Percentiles rank a stretch among this genome's conserved stretches.
Evolutionary conservation across 2,888 invertebrate genomes (phyloP).

Genomic region (Melipona beecheii): DNA sequence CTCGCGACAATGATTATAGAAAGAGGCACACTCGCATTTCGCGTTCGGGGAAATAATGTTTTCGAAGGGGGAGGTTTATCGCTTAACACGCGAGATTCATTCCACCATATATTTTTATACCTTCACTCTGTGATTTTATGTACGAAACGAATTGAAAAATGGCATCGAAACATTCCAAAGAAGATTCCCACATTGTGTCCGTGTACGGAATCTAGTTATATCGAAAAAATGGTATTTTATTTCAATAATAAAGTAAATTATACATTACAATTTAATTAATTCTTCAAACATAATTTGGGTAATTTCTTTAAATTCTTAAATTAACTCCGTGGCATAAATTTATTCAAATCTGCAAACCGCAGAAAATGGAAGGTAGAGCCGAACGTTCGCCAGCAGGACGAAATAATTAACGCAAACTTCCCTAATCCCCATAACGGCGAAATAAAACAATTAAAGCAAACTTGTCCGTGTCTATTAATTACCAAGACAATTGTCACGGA

Average conservation of each 20-base stretch:
- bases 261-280: no score
- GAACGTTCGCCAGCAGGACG: background rate
- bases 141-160: no score
- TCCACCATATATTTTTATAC: no score
- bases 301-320: background rate
- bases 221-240: no score
- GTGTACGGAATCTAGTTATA: no score
- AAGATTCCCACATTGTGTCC: no score
- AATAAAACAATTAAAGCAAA: conserved; percentile 14
- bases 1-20: background rate
- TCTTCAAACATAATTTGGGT: no score
- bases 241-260: no score
- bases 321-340: background rate
- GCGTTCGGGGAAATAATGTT: background rate
- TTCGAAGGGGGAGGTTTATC: background rate
- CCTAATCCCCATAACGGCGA: conserved; percentile 4
- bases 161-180: no score
- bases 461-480: conserved; percentile 18
- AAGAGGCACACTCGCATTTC: background rate
- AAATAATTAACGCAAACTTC: conserved; percentile 9
- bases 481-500: background rate
- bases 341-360: background rate
- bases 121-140: no score
- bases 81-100: background rate
- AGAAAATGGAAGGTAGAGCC: background rate